Evolutionary conservation across 2,797 vertebrate species (phyloP).

Genomic region (Macropodus opercularis): DNA sequence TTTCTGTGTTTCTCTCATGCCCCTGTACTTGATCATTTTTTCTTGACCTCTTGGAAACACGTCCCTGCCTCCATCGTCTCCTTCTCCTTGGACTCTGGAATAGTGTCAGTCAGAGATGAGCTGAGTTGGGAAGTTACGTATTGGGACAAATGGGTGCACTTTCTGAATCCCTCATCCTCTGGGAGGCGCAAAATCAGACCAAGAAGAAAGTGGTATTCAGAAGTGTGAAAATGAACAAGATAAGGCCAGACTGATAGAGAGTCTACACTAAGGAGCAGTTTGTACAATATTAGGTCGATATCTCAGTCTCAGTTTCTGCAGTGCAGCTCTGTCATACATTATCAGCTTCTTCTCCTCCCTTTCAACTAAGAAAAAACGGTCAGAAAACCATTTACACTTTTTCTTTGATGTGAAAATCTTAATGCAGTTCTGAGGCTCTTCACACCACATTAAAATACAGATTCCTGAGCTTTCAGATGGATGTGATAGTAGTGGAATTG

Average conservation of each 20-base stretch:
- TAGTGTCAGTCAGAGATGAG: slow-evolving; percentile 37
- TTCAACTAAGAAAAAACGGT: slow-evolving; percentile 38
- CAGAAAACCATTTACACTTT: slow-evolving; percentile 57
- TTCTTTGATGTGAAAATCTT: slow-evolving; percentile 70
- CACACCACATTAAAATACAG: slow-evolving; percentile 54
- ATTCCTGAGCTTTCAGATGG: slow-evolving; percentile 50
- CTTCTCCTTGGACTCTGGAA: slow-evolving; percentile 19
- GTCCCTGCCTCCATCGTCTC: slow-evolving; percentile 15
- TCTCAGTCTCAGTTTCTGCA: slow-evolving; percentile 51
- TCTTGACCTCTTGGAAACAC: not conserved
- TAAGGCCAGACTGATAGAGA: slow-evolving; percentile 26
- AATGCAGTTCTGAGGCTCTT: slow-evolving; percentile 48
- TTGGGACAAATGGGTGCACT: slow-evolving; percentile 50
- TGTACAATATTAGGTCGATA: slow-evolving; percentile 65
- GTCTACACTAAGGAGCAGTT: slow-evolving; percentile 56
- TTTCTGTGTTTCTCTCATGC: slow-evolving; percentile 22
- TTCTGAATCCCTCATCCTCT: slow-evolving; percentile 48
- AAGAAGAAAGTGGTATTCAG: slow-evolving; percentile 21
- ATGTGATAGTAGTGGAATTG: slow-evolving; percentile 46
- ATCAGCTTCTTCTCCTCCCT: slow-evolving; percentile 52
- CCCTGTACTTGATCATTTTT: slow-evolving; percentile 12
- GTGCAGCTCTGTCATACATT: slow-evolving; percentile 47
- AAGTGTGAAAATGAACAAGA: slow-evolving; percentile 31
- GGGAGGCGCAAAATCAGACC: slow-evolving; percentile 35
- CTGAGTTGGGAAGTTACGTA: slow-evolving; percentile 42